A percentile compares a stretch with the other conserved stretches of the same genome.
These are phyloP conservation scores for Thalpophila matura DNA, from an alignment of 2,888 invertebrate species.

Conservation along the genomic window DNA sequence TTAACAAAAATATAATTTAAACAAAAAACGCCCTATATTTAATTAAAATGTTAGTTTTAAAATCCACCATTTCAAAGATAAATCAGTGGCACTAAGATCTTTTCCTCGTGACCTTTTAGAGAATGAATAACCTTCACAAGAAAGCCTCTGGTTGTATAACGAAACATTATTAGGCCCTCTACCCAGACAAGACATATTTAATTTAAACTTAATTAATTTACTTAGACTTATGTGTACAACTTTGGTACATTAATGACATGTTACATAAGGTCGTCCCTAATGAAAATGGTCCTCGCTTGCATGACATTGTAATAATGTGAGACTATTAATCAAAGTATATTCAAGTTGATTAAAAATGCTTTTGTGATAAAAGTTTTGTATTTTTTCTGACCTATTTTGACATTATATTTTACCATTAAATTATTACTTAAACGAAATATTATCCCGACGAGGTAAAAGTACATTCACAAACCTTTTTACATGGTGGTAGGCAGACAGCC, in stretches of 20 bases:
- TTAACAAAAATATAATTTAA: too few relatives aligned
- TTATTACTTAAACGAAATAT: too few relatives aligned
- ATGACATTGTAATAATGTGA: slow-evolving; percentile 15
- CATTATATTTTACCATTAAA: too few relatives aligned
- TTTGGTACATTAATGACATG: slow-evolving; percentile 25
- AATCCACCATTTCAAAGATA: too few relatives aligned
- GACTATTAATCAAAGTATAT: slow-evolving; percentile 23
- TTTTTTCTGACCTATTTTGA: too few relatives aligned
- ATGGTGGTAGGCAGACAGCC: too few relatives aligned
- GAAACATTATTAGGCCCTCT: slow-evolving; percentile 29
- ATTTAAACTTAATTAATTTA: slow-evolving; percentile 60
- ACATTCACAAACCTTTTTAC: too few relatives aligned
- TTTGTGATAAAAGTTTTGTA: neutral
- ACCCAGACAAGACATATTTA: slow-evolving; percentile 40
- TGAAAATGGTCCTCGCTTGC: slow-evolving; percentile 28
- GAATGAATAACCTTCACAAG: slow-evolving; percentile 13
- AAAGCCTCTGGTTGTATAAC: slow-evolving; percentile 6
- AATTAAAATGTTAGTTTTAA: too few relatives aligned
- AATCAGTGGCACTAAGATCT: neutral
- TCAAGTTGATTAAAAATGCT: slow-evolving; percentile 13
- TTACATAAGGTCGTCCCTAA: slow-evolving; percentile 14
- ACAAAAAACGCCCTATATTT: too few relatives aligned
- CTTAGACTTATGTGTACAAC: slow-evolving; percentile 31
- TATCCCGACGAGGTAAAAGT: too few relatives aligned
- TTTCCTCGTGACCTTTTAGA: slow-evolving; percentile 25